Percentiles rank a stretch among this genome's conserved stretches.
Conservation (phyloP, 2,113 vertebrate species). For the Platysternon megacephalum region DNA sequence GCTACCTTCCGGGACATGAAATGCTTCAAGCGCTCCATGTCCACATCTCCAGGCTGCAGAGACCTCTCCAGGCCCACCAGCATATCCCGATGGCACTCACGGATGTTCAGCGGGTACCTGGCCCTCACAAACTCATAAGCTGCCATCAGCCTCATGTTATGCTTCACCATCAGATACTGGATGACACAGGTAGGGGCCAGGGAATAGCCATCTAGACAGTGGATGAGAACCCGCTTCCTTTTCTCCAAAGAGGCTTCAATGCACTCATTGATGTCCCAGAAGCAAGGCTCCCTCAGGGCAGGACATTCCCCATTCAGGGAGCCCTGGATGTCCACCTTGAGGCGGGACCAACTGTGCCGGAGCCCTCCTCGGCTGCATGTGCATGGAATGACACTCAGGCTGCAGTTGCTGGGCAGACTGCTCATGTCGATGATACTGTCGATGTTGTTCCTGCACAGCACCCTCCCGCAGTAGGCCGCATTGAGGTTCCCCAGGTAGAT, state of each 20-base stretch:
- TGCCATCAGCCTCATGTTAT: slow-evolving; percentile 82
- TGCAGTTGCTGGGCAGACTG: slow-evolving; percentile 71
- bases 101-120: slow-evolving; percentile 81
- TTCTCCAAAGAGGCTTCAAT: slow-evolving; percentile 80
- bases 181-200: slow-evolving; percentile 81
- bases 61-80: slow-evolving; percentile 83
- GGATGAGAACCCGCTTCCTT: slow-evolving; percentile 83
- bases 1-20: slow-evolving; percentile 82
- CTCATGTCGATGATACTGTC: slow-evolving; percentile 85
- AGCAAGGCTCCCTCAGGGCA: slow-evolving; percentile 76
- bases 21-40: slow-evolving; percentile 80
- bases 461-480: slow-evolving; percentile 76
- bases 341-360: slow-evolving; percentile 84
- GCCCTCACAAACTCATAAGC: slow-evolving; percentile 82
- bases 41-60: slow-evolving; percentile 74
- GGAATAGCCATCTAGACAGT: slow-evolving; percentile 83
- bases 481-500: slow-evolving; percentile 85
- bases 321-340: slow-evolving; percentile 81
- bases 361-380: slow-evolving; percentile 77
- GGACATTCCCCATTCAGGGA: slow-evolving; percentile 36
- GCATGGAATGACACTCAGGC: slow-evolving; percentile 78
- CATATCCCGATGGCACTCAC: slow-evolving; percentile 81
- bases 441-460: slow-evolving; percentile 81
- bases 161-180: slow-evolving; percentile 84
- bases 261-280: slow-evolving; percentile 84